Conservation (phyloP, 2,888 invertebrate genomes). For the Tricholauxania praeusta region DNA sequence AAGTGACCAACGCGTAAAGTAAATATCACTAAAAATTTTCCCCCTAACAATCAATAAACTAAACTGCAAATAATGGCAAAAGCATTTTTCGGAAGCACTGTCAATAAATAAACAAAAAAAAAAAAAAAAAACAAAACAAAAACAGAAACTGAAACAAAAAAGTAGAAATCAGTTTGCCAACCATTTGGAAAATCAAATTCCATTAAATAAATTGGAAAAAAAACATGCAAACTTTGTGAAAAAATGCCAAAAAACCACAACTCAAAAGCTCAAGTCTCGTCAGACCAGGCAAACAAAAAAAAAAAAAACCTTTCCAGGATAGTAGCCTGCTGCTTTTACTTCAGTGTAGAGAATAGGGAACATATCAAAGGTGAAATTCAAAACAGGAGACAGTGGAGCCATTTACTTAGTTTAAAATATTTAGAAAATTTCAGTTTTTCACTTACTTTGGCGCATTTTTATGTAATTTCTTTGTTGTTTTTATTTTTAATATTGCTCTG, state of each 20-base stretch:
- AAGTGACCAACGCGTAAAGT: no score
- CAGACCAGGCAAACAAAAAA: neutral
- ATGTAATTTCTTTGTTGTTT: slow-evolving; percentile 11
- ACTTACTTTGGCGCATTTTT: slow-evolving; percentile 28
- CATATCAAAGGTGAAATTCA: neutral
- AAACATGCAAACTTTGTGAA: slow-evolving; percentile 55
- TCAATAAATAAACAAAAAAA: neutral
- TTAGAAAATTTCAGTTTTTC: slow-evolving; percentile 26
- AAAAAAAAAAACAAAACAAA: neutral
- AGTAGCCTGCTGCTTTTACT: no score
- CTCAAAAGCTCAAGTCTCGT: slow-evolving; percentile 30
- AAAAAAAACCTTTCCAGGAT: neutral
- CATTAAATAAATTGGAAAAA: slow-evolving; percentile 59
- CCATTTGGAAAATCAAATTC: slow-evolving; percentile 60
- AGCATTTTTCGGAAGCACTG: no score
- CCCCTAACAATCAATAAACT: slow-evolving; percentile 10
- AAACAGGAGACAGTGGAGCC: neutral
- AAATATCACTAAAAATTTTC: no score
- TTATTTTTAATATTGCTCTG: slow-evolving; percentile 12
- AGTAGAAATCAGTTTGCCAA: slow-evolving; percentile 51
- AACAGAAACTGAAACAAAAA: slow-evolving; percentile 16
- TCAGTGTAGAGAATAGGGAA: neutral
- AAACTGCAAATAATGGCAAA: no score
- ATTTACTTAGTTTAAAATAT: slow-evolving; percentile 22
- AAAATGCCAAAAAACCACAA: slow-evolving; percentile 43